These are phyloP conservation scores for Sphaerophoria taeniata DNA, from an alignment of 2,888 invertebrate species.

Conservation along the genomic window DNA sequence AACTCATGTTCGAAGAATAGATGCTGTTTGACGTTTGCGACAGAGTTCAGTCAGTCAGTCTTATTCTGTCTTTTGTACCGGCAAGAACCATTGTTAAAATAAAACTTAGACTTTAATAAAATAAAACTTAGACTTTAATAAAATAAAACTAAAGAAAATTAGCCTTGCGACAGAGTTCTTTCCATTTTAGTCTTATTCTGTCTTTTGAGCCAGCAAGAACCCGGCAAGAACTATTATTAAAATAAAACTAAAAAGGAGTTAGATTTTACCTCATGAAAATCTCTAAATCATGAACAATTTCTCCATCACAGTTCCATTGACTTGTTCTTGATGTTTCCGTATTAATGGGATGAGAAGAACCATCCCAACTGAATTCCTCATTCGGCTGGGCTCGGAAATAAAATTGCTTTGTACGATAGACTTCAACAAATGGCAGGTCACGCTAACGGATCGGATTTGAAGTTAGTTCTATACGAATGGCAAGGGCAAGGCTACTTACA, in stretches of 20 bases:
- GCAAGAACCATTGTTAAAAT: too few relatives aligned
- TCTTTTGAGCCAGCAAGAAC: too few relatives aligned
- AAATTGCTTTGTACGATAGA: slow-evolving; percentile 89
- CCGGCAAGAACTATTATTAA: too few relatives aligned
- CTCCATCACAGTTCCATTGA: slow-evolving; percentile 93
- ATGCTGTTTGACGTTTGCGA: too few relatives aligned
- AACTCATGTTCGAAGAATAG: too few relatives aligned
- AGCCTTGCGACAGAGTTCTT: neutral
- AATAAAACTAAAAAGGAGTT: too few relatives aligned
- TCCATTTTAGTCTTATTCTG: slow-evolving; percentile 64
- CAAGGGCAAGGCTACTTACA: slow-evolving; percentile 85
- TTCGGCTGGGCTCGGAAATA: slow-evolving; percentile 85
- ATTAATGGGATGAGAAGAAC: slow-evolving; percentile 80
- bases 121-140: too few relatives aligned
- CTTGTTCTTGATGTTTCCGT: slow-evolving; percentile 82
- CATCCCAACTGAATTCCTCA: slow-evolving; percentile 77
- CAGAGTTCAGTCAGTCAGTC: too few relatives aligned
- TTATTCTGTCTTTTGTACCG: too few relatives aligned
- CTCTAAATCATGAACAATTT: slow-evolving; percentile 87
- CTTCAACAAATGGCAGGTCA: slow-evolving; percentile 89
- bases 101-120: too few relatives aligned
- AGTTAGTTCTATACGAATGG: neutral
- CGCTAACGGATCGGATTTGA: slow-evolving; percentile 75
- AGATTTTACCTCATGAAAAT: slow-evolving; percentile 88
- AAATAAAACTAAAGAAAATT: slow-evolving; percentile 49